Evolutionary conservation across 2,888 invertebrate genomes (phyloP), one percentile per base, ranked within the genome.

Genomic region (Neoscelio sp.): DNA sequence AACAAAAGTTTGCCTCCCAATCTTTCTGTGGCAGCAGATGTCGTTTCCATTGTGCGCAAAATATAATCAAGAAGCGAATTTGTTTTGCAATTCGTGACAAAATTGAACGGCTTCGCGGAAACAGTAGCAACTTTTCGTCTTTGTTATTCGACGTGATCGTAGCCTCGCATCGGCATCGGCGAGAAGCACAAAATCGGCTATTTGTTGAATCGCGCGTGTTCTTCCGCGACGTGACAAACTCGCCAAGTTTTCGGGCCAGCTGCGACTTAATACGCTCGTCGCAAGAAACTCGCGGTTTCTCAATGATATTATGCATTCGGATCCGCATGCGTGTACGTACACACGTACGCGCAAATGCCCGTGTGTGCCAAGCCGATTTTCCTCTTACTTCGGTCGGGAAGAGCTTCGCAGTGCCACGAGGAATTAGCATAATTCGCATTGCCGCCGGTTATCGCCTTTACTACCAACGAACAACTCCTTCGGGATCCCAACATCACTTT

Each of bases 341-440:
- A 15, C 26, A 30, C 8, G 8, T 48, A 26, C 18, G 4, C 8
- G 15, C 7, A 30, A 18, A 12, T 30, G 30, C 13, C 7, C 26
- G 30, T 54, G 54, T 35, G 10, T 35, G 35, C 30, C 30, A 4
- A 54, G 44, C 18, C 38, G 54, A 54, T 54, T 54, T 38, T 33
- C 54, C 35, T 35, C 54, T 54, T 35, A 38, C 38, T 13, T 38
- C 54, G 38, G n/a, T n/a, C n/a, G n/a, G n/a, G n/a, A n/a, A n/a
- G 17, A 44, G 44, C 10, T 23, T 44, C 23, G 20, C 44, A 44
- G 44, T 44, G 54, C 38, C 7, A 33, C 6, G 10, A 38, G 54
- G 23, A 54, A 54, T 54, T 54, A 54, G 38, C 54, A 54, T 54
- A 54, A 54, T 20, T 54, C 23, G 54, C 54, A 54, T 23, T 54